Evolutionary conservation across 2,113 vertebrate species (phyloP).

Genomic region (Tragulus kanchil): DNA sequence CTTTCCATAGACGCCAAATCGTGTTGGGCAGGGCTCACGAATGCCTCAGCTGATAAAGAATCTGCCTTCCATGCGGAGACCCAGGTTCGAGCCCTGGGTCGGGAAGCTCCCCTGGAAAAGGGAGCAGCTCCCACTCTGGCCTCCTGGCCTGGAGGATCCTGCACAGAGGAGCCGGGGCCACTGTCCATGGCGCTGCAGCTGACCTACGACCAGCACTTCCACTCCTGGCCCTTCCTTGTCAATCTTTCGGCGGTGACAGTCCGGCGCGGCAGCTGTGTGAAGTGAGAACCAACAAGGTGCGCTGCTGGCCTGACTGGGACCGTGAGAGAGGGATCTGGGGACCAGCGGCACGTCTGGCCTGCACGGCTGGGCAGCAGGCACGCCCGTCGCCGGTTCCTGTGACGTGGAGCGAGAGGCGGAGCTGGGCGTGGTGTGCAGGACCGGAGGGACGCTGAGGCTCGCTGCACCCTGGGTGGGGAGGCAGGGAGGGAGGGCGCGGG

Average conservation of each 20-base stretch:
- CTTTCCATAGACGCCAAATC: background rate
- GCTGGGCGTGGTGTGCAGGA: background rate
- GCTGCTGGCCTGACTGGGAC: background rate
- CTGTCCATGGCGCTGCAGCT: background rate
- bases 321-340: background rate
- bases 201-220: background rate
- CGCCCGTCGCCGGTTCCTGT: background rate
- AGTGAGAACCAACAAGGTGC: background rate
- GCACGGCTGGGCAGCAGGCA: too few species aligned
- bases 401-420: background rate
- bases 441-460: background rate
- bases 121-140: background rate
- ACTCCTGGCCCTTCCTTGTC: too few species aligned
- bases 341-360: fast-evolving
- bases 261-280: background rate
- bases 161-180: background rate
- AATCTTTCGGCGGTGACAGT: too few species aligned
- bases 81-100: background rate
- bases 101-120: background rate
- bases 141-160: background rate
- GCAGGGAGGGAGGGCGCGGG: background rate
- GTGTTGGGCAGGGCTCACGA: fast-evolving
- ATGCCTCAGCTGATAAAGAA: background rate
- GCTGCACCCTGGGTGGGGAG: fast-evolving
- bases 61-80: background rate